phyloP scores from a whole-genome alignment of 2,797 vertebrate species.

The Molothrus ater region DNA sequence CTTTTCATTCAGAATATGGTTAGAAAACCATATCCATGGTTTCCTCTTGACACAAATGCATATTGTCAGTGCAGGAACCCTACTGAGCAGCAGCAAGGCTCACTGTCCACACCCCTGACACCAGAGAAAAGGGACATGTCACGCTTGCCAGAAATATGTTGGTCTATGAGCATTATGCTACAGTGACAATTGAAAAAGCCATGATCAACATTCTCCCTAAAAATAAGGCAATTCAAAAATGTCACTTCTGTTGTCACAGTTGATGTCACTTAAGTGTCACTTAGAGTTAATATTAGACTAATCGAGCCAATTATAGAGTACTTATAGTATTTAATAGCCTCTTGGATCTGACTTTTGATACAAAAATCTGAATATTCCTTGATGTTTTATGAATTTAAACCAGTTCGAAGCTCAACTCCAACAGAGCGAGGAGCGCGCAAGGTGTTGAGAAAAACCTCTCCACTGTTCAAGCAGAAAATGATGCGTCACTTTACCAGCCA shows the following conservation, averaged over 20 bases:
- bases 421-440: not conserved
- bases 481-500: not conserved
- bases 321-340: slow-evolving; percentile 68
- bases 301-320: slow-evolving; percentile 74
- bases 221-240: slow-evolving; percentile 73
- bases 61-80: not conserved
- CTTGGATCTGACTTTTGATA: slow-evolving; percentile 69
- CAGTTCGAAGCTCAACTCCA: not conserved
- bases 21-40: not conserved
- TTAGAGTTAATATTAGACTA: slow-evolving; percentile 71
- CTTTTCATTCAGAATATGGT: not conserved
- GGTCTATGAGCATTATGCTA: not conserved
- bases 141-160: not conserved
- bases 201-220: slow-evolving; percentile 67
- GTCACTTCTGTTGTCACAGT: slow-evolving; percentile 68
- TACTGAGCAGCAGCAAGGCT: not conserved
- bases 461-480: not conserved
- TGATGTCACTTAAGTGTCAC: slow-evolving; percentile 63
- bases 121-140: not conserved
- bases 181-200: not conserved
- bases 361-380: slow-evolving; percentile 68
- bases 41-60: not conserved
- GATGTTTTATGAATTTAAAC: slow-evolving; percentile 32
- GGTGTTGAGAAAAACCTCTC: not conserved
- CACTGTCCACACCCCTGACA: not conserved